Base-by-base conservation (phyloP, 1,140 invertebrate genomes). In the Neodiprion pinetum region DNA sequence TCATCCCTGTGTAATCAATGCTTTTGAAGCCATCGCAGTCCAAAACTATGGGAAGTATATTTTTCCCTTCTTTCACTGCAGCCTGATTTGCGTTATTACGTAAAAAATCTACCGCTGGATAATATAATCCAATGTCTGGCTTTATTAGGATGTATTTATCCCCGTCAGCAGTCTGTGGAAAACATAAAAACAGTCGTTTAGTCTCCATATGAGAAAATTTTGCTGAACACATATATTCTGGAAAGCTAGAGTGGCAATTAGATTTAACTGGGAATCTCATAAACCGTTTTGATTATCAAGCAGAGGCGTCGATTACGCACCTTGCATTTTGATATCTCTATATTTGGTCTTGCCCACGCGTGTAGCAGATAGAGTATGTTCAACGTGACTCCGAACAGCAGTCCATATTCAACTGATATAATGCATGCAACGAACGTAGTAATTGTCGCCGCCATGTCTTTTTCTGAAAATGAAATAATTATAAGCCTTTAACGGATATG, bases 311-410 rank as follows among this genome's bases (percentile, higher is more conserved):
- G 28, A 3, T 76, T 81, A 68, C 78, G 77, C 83, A 90, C 90
- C 82, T 88, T 88, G 72, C 77, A 80, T 12, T 82, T 74, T 74
- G 81, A 81, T 40, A 89, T 77, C 70, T 80, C 70, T 48, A 90
- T 78, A 9, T 80, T 82, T 23, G 90, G 89, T 73, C 88, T 84
- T 0, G 89, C 86, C 72, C 89, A 88, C 7, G 87, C 76, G 78
- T 93, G 93, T 1, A 95, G 83, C 0, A 95, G 82, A 77, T 92
- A 90, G 1, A 90, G 74, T 9, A 94, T 79, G 70, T 91, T 93
- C 14, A 91, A 79, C 1, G 87, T 75, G 7, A 93, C 90, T 7
- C 94, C 94, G 72, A 92, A 84, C 9, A 94, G 80, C 68, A 95
- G 91, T 17, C 94, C 94, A 77, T 91, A 90, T 85, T 95, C 92